Evolutionary conservation across 2,888 invertebrate species (phyloP).

Genomic region (Girardia tigrina): DNA sequence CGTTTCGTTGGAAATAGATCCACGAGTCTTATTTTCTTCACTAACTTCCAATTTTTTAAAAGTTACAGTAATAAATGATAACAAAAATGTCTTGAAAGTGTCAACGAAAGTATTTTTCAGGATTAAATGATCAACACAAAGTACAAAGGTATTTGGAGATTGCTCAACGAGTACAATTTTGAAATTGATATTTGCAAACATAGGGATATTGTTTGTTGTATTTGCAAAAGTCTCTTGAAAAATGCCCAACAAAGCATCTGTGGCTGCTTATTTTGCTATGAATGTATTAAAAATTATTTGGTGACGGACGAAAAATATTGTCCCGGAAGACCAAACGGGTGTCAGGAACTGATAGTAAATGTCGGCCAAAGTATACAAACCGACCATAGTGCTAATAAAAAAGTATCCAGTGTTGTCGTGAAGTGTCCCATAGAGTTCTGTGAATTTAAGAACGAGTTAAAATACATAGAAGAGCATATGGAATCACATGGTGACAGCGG

Average conservation of each 20-base stretch:
- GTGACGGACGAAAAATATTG: not conserved
- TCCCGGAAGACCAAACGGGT: not conserved
- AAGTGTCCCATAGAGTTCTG: not conserved
- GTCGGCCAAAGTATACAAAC: not conserved
- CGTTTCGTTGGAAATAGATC: no score
- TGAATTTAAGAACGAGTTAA: not conserved
- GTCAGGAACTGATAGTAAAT: not conserved
- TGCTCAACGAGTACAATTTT: not conserved
- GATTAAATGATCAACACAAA: not conserved
- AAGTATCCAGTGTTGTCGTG: not conserved
- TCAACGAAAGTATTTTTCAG: no score
- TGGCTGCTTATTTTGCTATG: not conserved
- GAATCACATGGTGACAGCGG: not conserved
- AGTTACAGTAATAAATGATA: no score
- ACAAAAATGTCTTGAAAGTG: no score
- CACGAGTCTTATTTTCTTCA: no score
- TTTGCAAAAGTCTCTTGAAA: constrained; percentile 8
- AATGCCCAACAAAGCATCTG: constrained; percentile 11
- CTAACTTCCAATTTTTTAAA: no score
- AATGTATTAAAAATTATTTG: not conserved
- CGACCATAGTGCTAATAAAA: not conserved
- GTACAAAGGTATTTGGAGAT: not conserved
- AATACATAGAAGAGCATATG: not conserved
- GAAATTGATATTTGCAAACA: not conserved
- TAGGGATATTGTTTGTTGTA: not conserved